phyloP scores from a whole-genome alignment of 2,797 vertebrate genomes.

The Poecilia picta region DNA sequence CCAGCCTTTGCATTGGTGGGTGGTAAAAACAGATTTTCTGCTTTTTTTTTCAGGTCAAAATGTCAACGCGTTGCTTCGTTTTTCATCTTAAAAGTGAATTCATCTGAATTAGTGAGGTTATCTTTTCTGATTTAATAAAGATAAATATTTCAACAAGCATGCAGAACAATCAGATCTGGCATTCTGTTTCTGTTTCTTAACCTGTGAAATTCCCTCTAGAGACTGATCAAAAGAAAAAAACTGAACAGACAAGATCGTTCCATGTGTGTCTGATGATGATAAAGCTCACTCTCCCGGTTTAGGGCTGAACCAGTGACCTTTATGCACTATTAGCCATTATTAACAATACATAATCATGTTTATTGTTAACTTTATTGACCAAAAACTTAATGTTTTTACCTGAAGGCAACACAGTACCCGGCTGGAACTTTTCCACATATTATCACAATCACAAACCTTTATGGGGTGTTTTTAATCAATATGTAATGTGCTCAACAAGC shows the following conservation, averaged over 20 bases:
- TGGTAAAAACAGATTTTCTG: not conserved
- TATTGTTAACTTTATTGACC: not conserved
- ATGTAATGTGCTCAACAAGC: not conserved
- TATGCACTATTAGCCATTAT: not conserved
- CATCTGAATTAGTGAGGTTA: not conserved
- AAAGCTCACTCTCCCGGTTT: not conserved
- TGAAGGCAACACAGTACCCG: not conserved
- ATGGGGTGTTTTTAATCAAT: not conserved
- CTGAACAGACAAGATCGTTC: not conserved
- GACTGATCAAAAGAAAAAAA: not conserved
- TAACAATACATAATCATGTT: not conserved
- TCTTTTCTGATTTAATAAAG: not conserved
- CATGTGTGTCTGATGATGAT: not conserved
- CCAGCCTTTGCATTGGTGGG: not conserved
- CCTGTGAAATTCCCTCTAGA: slow-evolving; percentile 4
- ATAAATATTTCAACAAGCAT: not conserved
- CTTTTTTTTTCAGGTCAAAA: not conserved
- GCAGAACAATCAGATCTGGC: not conserved
- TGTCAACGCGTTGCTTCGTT: not conserved
- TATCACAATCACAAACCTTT: not conserved
- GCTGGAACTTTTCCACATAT: not conserved
- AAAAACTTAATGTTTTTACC: not conserved
- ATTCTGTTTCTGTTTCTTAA: slow-evolving; percentile 2
- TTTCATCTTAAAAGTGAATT: not conserved
- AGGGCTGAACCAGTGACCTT: not conserved